Evolutionary conservation across 2,888 invertebrate species (phyloP), one percentile per base, ranked within the genome.

Genomic region (Limnephilus rhombicus): DNA sequence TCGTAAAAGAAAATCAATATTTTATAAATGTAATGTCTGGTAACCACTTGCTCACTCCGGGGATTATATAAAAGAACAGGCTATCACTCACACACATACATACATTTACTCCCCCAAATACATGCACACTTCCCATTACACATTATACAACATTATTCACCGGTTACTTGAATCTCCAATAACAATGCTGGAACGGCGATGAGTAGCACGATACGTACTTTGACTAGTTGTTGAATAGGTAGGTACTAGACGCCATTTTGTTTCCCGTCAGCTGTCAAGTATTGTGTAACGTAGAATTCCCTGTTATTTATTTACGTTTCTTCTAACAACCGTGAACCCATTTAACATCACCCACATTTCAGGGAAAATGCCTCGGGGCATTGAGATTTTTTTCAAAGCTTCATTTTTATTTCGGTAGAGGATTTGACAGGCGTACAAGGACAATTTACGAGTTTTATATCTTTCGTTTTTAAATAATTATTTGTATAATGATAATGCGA

Each of bases 231-330:
- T 68, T 68, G 68, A 68, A 68, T 68, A 68, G 7, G 68, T 68
- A 68, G 68, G 68, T 68, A n/a, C 68, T n/a, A 68, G 34, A 34
- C 82, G 34, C 82, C 82, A 82, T 82, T 82, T 82, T 82, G 31
- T 34, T 82, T 34, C 82, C 29, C 31, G 82, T 82, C 82, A 82
- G 82, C 82, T 82, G 82, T 82, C 82, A 82, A 18, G 31, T 31
- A 18, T 82, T 82, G 82, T 82, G 82, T 34, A 31, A 82, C 82
- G 34, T 31, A 82, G 82, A 82, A 34, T 31, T 82, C 34, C 29
- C 82, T 34, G 82, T 82, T 82, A 82, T 82, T 82, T 82, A 31
- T 82, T 82, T 82, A 31, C 31, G 31, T 82, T 81, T 82, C 34
- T 31, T 82, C 18, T n/a, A n/a, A 68, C 68, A 82, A 82, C 82